These are phyloP conservation scores for Betta splendens DNA, from an alignment of 2,797 vertebrate species.

Conservation along the genomic window DNA sequence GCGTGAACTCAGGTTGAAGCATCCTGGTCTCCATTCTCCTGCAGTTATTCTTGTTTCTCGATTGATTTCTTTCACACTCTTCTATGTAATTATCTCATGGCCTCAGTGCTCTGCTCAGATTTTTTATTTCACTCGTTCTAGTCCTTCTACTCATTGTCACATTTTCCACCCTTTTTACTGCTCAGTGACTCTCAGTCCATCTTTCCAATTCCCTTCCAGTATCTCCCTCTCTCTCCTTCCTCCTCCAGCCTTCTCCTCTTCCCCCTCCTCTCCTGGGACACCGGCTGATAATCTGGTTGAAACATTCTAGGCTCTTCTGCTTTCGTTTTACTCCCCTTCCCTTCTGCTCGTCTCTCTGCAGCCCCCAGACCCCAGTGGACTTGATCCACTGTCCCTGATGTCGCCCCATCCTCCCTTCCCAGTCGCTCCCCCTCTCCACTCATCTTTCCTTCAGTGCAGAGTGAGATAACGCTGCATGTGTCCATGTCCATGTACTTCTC, in stretches of 20 bases:
- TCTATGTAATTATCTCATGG: slow-evolving; percentile 27
- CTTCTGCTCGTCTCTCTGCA: slow-evolving; percentile 34
- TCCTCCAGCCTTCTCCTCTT: slow-evolving; percentile 20
- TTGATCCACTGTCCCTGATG: slow-evolving; percentile 25
- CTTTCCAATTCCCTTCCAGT: slow-evolving; percentile 22
- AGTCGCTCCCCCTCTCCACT: slow-evolving; percentile 33
- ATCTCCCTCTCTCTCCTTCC: slow-evolving; percentile 15
- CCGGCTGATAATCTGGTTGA: slow-evolving; percentile 45
- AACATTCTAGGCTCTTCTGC: slow-evolving; percentile 38
- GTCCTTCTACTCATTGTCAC: not conserved
- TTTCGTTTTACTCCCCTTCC: slow-evolving; percentile 52
- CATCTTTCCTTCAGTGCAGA: slow-evolving; percentile 12
- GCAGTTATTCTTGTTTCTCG: no score
- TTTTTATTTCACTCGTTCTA: slow-evolving; percentile 6
- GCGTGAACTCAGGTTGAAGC: no score
- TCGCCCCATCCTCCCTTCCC: slow-evolving; percentile 22
- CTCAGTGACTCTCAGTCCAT: slow-evolving; percentile 17
- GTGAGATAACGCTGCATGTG: slow-evolving; percentile 33
- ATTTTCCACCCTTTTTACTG: slow-evolving; percentile 26
- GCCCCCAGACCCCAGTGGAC: slow-evolving; percentile 30
- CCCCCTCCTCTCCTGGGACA: slow-evolving; percentile 30
- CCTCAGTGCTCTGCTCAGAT: slow-evolving; percentile 3
- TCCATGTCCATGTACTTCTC: slow-evolving; percentile 32
- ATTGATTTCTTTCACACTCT: not conserved
- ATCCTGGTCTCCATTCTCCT: no score